Conservation (phyloP, 2,113 vertebrate genomes). For the Globicephala melas region DNA sequence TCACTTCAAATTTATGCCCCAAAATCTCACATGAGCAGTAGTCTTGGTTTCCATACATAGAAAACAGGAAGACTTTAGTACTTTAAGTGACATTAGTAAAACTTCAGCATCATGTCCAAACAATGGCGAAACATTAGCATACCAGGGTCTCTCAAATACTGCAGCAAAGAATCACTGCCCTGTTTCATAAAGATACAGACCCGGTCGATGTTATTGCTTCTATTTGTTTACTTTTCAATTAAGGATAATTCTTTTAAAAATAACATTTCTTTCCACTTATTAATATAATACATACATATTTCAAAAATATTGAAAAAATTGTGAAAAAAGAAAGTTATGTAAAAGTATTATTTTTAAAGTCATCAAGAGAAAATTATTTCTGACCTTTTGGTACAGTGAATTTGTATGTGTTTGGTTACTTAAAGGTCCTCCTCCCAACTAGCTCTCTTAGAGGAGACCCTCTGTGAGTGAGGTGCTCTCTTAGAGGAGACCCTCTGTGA, state of each 20-base stretch:
- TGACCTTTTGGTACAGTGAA: neutral
- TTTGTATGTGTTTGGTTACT: neutral
- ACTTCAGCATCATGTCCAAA: neutral
- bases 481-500: neutral
- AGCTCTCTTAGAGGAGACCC: neutral
- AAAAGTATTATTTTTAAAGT: conserved; percentile 2
- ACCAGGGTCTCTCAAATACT: neutral
- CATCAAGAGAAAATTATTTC: neutral
- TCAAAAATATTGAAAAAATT: neutral
- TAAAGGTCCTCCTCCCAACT: neutral
- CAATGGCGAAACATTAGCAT: neutral
- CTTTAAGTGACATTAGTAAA: neutral
- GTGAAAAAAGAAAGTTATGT: neutral
- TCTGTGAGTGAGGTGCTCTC: neutral
- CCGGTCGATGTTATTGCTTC: neutral
- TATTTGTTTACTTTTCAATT: conserved; percentile 21
- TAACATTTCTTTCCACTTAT: neutral
- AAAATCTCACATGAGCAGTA: neutral
- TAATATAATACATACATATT: neutral
- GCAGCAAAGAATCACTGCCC: neutral
- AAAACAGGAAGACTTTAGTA: neutral
- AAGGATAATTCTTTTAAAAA: neutral
- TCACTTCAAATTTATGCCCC: neutral
- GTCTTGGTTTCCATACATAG: neutral
- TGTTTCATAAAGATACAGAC: neutral